Evolutionary conservation across 2,888 invertebrate genomes (phyloP).

Genomic region (Aphrophora alni): DNA sequence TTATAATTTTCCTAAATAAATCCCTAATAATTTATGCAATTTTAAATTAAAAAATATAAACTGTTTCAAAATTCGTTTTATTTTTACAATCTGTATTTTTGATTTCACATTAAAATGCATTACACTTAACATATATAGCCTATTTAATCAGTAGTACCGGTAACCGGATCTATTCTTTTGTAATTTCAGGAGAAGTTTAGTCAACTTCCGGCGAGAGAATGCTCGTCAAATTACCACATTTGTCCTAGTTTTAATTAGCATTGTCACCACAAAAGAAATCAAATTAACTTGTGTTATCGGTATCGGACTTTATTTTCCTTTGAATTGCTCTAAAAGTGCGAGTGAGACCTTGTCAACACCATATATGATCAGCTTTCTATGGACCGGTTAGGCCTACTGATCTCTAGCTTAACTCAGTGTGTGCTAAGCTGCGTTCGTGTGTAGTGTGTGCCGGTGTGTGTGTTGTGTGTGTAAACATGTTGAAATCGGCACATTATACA

Average conservation of each 20-base stretch:
- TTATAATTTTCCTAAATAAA: too few species aligned
- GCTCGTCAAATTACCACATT: not conserved
- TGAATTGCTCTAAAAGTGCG: not conserved
- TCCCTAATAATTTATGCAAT: too few species aligned
- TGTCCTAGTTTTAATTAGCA: not conserved
- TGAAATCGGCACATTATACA: not conserved
- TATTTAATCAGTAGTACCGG: too few species aligned
- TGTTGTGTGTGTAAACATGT: not conserved
- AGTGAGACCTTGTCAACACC: conserved; percentile 35
- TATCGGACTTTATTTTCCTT: not conserved
- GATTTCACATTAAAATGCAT: too few species aligned
- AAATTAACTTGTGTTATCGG: not conserved
- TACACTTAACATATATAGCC: too few species aligned
- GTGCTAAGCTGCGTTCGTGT: not conserved
- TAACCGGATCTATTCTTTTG: too few species aligned
- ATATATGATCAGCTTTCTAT: conserved; percentile 20
- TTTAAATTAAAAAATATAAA: too few species aligned
- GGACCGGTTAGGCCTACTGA: not conserved
- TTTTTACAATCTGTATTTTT: too few species aligned
- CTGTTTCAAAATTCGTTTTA: too few species aligned
- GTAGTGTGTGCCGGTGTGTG: not conserved
- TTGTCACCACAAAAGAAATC: not conserved
- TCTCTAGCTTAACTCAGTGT: not conserved
- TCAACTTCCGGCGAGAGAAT: not conserved
- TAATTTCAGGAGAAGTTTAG: not conserved